These are phyloP conservation scores for Bovichtus variegatus DNA, from an alignment of 2,797 vertebrate genomes.

Conservation along the genomic window DNA sequence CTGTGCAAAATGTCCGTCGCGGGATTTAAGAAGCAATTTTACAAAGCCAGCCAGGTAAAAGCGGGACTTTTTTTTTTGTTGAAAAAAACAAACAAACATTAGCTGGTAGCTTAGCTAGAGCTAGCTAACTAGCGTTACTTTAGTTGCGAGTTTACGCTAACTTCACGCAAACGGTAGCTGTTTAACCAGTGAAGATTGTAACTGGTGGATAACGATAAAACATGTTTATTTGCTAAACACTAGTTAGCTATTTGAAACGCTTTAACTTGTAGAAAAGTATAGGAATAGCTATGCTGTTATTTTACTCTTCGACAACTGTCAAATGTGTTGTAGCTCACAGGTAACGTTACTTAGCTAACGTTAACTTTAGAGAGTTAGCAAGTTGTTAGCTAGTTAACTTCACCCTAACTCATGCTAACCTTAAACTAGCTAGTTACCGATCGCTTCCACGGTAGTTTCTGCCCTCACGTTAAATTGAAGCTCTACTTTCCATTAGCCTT, in stretches of 20 bases:
- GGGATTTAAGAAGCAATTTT: constrained; percentile 96
- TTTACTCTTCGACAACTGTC: background rate
- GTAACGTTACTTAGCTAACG: constrained; percentile 16
- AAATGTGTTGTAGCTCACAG: background rate
- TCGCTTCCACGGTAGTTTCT: background rate
- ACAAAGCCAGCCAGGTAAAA: constrained; percentile 96
- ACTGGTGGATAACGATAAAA: background rate
- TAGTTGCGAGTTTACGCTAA: constrained; percentile 9
- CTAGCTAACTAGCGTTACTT: constrained; percentile 26
- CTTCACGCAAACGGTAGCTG: constrained; percentile 13
- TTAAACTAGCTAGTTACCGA: background rate
- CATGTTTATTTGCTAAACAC: rapidly evolving
- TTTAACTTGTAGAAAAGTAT: background rate
- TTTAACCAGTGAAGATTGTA: background rate
- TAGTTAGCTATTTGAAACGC: background rate
- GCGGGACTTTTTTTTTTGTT: constrained; percentile 9
- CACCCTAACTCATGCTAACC: rapidly evolving
- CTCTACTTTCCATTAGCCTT: background rate
- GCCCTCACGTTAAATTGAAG: background rate
- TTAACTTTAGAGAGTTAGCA: constrained; percentile 10
- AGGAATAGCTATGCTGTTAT: background rate
- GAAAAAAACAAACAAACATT: background rate
- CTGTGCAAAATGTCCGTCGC: constrained; percentile 92
- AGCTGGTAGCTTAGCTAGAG: constrained; percentile 48
- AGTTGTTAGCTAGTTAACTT: background rate